Base-by-base conservation (phyloP, 2,113 vertebrate genomes). In the Polyodon spathula region DNA sequence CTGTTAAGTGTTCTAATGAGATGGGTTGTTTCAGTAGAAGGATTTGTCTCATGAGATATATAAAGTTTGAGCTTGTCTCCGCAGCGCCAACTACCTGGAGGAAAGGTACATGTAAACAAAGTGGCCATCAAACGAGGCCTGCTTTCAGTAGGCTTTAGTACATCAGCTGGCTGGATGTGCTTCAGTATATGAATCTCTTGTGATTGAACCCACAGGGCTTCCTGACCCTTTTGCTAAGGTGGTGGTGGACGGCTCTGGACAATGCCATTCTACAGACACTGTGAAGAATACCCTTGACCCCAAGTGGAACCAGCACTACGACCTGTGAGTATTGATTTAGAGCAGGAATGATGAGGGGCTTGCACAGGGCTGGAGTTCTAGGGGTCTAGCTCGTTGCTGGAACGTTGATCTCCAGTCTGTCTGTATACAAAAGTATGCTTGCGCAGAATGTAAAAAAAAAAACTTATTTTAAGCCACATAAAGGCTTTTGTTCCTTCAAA, bases 261-360 rank as follows among this genome's bases (percentile, higher is more conserved):
- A 99, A 68, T 99, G 96, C 85, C 96, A 99, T 90, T 99, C 94
- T 59, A 99, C 95, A 76, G 95, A 99, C 88, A 99, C 96, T 77
- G 96, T 99, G 87, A 97, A 92, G 90, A 99, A 98, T 83, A 97
- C 94, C 9, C 92, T 99, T 16, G 96, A 99, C 86, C 96, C 96
- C 75, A 98, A 97, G 80, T 99, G 95, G 96, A 98, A 99, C 82
- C 96, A 98, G 72, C 96, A 99, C 85, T 99, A 99, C 73, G 96
- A 98, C 82, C 82, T 99, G 96, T 98, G 87, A 91, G 96, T 81
- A 39, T 60, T 27, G 59, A 16, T 37, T 12, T 3, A 16, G 15
- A 3, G 16, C 11, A 56, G 27, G 27, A 42, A 11, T 2, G 12
- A 42, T 37, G 48, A 41, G 27, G 40, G 40, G 12, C 58, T 40